Base-by-base conservation (phyloP, 2,113 vertebrate species). In the Epinephelus cyanopodus region DNA sequence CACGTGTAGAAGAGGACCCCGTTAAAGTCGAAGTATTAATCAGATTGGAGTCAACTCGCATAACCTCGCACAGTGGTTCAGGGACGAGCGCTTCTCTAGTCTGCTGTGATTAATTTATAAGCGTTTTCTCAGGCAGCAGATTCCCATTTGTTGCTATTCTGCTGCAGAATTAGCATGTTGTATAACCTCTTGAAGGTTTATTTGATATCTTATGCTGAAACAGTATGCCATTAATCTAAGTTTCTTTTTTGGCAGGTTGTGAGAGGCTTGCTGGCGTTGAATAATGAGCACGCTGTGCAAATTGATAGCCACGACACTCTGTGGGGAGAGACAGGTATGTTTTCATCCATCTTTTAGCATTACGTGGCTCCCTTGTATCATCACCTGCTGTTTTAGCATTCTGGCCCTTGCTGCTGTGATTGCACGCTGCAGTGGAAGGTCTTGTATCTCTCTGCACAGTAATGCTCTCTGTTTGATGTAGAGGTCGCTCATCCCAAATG, bases 271-370 rank as follows among this genome's bases (percentile, higher is more conserved):
- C 90, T 99, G 93, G 89, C 91, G 19, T 82, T 95, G 81, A 96
- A 93, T 90, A 95, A 96, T 91, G 97, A 98, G 68, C 93, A 95
- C 12, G 93, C 89, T 50, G 87, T 98, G 89, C 97, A 98, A 86
- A 95, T 99, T 95, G 97, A 98, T 90, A 96, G 95, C 90, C 96
- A 96, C 33, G 98, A 99, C 94, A 96, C 96, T 19, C 93, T 99
- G 89, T 99, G 98, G 98, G 98, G 98, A 96, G 98, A 99, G 96
- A 99, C 98, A 97, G 98, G 98, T 99, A 98, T 86, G 93, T 90
- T 83, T 85, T 77, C 88, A 90, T 88, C 90, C 81, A 82, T 87
- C 81, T 83, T 79, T 89, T 83, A 81, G 81, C 83, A 81, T 86
- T 86, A 81, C 52, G 47, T 39, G 23, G 33, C 73, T 83, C 75